Base-by-base conservation (phyloP, 2,797 vertebrate genomes). In the Gymnoscopelus braueri region DNA sequence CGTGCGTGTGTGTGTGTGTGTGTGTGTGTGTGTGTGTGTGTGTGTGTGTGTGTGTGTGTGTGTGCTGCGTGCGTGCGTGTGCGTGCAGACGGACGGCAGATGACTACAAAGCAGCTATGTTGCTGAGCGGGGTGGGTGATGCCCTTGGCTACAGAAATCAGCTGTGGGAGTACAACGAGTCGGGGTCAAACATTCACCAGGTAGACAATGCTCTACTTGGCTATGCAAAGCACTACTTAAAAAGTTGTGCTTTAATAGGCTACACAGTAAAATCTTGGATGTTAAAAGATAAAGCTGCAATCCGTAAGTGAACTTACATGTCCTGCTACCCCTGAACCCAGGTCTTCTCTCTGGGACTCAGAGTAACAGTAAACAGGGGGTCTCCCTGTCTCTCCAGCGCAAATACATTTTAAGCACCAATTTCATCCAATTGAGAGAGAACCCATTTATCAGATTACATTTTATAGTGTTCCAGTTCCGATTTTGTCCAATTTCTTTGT, bases 121-220 rank as follows among this genome's bases (percentile, higher is more conserved):
- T 96, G 88, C 93, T 96, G 80, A 96, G 95, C 0, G 95, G 93
- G 0, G 94, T 71, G 1, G 95, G 96, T 13, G 96, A 96, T 3
- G 94, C 95, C 1, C 84, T 96, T 49, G 95, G 95, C 0, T 96
- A 93, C 90, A 92, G 91, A 71, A 95, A 91, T 6, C 82, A 86
- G 67, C 87, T 84, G 39, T 95, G 95, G 94, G 95, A 94, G 74
- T 93, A 94, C 74, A 92, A 93, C n/a, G 64, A 87, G 61, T 91
- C 94, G 0, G 95, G 93, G 24, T 89, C 94, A 1, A 82, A 44
- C 4, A 92, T 93, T 32, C 95, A 95, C 60, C 60, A 82, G 90
- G 94, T 94, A 14, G 62, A 83, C n/a, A 10, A 12, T 4, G 9
- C 24, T 29, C 14, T 35, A 7, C 12, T 14, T 35, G 55, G 23